Evolutionary conservation across 1,140 invertebrate species (phyloP).

Genomic region (Sycobia sp.): DNA sequence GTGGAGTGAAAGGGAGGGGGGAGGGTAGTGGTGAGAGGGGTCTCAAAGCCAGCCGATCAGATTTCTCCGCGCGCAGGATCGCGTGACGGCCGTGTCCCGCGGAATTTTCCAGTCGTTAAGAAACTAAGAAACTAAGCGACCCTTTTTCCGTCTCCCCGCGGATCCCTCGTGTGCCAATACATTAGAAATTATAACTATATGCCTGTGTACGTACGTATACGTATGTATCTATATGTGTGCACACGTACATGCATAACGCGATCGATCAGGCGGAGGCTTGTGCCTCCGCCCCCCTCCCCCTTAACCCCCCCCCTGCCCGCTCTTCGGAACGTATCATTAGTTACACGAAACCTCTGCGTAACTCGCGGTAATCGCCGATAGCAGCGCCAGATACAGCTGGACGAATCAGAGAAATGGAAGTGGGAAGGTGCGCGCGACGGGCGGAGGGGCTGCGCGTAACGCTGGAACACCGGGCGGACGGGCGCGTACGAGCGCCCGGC

Average conservation of each 20-base stretch:
- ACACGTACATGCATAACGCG: not conserved
- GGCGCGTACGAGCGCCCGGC: not conserved
- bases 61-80: not conserved
- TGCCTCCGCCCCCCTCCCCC: too few relatives aligned
- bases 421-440: not conserved
- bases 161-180: too few relatives aligned
- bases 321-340: slow-evolving; percentile 37
- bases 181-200: too few relatives aligned
- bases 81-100: not conserved
- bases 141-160: too few relatives aligned
- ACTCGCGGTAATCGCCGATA: slow-evolving; percentile 33
- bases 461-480: too few relatives aligned
- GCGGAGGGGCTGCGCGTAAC: too few relatives aligned
- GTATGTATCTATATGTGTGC: too few relatives aligned
- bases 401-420: slow-evolving; percentile 9
- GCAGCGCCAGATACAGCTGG: slow-evolving; percentile 20
- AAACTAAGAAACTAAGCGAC: slow-evolving; percentile 27
- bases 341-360: slow-evolving; percentile 34
- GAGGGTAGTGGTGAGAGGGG: too few relatives aligned
- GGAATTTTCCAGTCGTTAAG: slow-evolving; percentile 32
- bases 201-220: too few relatives aligned
- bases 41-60: slow-evolving; percentile 6
- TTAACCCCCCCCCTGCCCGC: too few relatives aligned
- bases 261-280: slow-evolving; percentile 23
- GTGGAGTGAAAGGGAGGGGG: too few relatives aligned